A percentile compares a stretch with the other conserved stretches of the same genome.
Evolutionary conservation across 2,113 vertebrate species (phyloP).

Genomic region (Gulo gulo): DNA sequence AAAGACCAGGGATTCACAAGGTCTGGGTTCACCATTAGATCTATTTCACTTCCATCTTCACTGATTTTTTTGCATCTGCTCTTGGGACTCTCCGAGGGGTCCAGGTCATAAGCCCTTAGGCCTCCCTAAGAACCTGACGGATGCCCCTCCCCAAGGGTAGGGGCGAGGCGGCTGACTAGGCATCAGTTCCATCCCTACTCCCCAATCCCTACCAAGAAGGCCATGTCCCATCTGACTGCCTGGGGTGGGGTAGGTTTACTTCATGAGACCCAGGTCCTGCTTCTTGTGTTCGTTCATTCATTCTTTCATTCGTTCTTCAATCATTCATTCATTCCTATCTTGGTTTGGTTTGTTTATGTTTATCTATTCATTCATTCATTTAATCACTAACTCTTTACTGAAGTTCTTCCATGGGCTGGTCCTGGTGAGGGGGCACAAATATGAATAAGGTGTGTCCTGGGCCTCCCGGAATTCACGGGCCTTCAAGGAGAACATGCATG

Average conservation of each 20-base stretch:
- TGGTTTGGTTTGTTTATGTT: neutral
- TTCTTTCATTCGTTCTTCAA: neutral
- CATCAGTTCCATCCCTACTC: neutral
- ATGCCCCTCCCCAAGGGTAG: neutral
- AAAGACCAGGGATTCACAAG: neutral
- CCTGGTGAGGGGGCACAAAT: neutral
- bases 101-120: neutral
- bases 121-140: neutral
- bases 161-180: neutral
- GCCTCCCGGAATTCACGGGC: neutral
- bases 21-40: neutral
- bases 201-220: neutral
- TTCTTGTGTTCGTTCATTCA: neutral
- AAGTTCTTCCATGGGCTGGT: neutral
- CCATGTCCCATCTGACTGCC: neutral
- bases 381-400: neutral
- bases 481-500: neutral
- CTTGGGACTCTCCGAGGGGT: neutral
- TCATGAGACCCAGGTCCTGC: neutral
- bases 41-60: neutral
- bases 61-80: neutral
- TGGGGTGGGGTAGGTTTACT: rapidly evolving
- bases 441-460: neutral
- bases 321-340: neutral
- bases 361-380: neutral